Conservation (phyloP, 2,888 invertebrate species). For the Drosophila affinis region DNA sequence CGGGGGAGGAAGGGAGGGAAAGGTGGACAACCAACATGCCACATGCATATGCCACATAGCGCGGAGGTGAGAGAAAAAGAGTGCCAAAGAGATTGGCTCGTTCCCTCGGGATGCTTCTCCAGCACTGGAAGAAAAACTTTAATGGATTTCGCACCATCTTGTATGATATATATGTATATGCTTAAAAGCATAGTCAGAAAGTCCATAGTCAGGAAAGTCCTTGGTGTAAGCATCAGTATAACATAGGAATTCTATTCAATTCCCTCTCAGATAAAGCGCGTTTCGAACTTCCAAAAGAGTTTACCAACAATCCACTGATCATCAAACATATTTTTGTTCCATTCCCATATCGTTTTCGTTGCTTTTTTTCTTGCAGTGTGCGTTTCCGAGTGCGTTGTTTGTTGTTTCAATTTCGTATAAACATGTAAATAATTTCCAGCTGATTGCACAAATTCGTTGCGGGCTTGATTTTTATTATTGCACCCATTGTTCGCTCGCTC, state of each 20-base stretch:
- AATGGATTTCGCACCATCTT: no score
- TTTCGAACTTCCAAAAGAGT: not conserved
- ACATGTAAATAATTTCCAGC: slow-evolving; percentile 80
- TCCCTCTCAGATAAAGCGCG: no score
- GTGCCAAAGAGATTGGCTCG: slow-evolving; percentile 8
- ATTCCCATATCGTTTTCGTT: no score
- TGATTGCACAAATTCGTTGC: slow-evolving; percentile 80
- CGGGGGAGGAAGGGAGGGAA: slow-evolving; percentile 10
- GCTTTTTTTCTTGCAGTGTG: not conserved
- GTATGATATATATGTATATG: no score
- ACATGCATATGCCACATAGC: slow-evolving; percentile 10
- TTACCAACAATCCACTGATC: no score
- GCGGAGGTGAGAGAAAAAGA: slow-evolving; percentile 31
- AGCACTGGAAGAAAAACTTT: not conserved
- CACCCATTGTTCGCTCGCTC: slow-evolving; percentile 58
- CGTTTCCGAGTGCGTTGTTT: slow-evolving; percentile 49
- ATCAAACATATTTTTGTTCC: no score
- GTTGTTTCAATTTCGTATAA: slow-evolving; percentile 78
- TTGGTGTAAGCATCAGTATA: no score
- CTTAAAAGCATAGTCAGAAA: no score
- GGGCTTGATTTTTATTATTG: slow-evolving; percentile 78
- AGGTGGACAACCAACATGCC: slow-evolving; percentile 33
- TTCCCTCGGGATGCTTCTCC: not conserved
- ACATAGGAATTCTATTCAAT: no score
- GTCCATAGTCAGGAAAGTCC: no score